phyloP scores from a whole-genome alignment of 2,888 invertebrate genomes.

The Cancer borealis region DNA sequence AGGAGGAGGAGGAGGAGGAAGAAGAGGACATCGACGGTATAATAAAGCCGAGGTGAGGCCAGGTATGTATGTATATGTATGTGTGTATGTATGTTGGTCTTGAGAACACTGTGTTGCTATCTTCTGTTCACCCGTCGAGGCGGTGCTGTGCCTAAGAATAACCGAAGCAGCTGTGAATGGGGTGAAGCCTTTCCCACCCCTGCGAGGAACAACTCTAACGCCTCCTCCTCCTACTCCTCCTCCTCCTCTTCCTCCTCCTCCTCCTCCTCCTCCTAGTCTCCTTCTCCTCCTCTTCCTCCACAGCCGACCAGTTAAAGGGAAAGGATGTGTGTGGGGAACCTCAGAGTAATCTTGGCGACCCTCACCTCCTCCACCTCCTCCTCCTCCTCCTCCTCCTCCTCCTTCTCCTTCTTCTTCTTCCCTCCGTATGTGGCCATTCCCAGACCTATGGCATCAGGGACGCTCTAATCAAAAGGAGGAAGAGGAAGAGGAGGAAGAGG shows the following conservation, averaged over 20 bases:
- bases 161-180: conserved; percentile 17
- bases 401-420: neutral
- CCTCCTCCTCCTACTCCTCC: conserved; percentile 30
- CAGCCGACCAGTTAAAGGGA: conserved; percentile 10
- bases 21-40: neutral
- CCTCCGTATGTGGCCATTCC: conserved; percentile 44
- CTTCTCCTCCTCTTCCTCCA: neutral
- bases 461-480: conserved; percentile 34
- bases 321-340: conserved; percentile 45
- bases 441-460: conserved; percentile 48
- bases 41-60: neutral
- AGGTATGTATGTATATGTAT: neutral
- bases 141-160: neutral
- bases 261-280: neutral
- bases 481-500: conserved; percentile 3
- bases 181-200: conserved; percentile 41
- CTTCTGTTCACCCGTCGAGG: neutral
- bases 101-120: neutral
- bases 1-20: neutral
- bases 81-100: neutral
- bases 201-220: neutral
- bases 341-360: conserved; percentile 41
- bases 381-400: neutral
- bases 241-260: conserved; percentile 31
- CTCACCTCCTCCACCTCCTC: neutral